These are phyloP conservation scores for Monarcha castaneiventris DNA, from an alignment of 2,113 vertebrate genomes.

Conservation along the genomic window DNA sequence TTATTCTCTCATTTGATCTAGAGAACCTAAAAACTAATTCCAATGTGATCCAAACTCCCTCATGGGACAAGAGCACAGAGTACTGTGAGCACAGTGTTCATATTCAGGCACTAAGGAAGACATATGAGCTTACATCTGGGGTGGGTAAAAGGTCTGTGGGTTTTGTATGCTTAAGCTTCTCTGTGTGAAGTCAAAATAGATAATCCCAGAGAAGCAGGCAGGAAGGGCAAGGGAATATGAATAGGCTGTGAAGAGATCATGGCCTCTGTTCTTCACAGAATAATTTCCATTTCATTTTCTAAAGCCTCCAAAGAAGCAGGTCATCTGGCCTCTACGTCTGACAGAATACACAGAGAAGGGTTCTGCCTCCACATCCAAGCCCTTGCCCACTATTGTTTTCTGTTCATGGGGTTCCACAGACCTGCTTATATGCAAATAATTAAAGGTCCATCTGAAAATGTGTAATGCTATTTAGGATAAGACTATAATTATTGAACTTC, in stretches of 20 bases:
- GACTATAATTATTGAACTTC: background rate
- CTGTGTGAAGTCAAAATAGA: background rate
- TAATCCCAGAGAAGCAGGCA: background rate
- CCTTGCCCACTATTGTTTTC: background rate
- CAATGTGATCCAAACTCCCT: background rate
- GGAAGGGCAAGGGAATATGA: background rate
- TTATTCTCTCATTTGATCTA: background rate
- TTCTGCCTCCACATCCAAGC: background rate
- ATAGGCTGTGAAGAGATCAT: background rate
- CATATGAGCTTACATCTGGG: background rate
- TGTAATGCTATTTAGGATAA: background rate
- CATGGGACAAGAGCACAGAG: background rate
- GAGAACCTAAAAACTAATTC: background rate
- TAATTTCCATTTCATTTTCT: background rate
- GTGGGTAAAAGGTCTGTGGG: background rate
- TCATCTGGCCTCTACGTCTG: background rate
- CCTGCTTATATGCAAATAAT: background rate
- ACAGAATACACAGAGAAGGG: background rate
- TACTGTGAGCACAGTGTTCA: accelerated
- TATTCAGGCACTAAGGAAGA: background rate
- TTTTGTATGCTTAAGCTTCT: background rate
- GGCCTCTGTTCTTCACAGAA: background rate
- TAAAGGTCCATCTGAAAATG: background rate
- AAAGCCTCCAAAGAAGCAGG: background rate
- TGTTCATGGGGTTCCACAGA: background rate